Percentiles rank a stretch among this genome's conserved stretches.
Evolutionary conservation across 2,797 vertebrate species (phyloP).

Genomic region (Phrynocephalus vlangalii): DNA sequence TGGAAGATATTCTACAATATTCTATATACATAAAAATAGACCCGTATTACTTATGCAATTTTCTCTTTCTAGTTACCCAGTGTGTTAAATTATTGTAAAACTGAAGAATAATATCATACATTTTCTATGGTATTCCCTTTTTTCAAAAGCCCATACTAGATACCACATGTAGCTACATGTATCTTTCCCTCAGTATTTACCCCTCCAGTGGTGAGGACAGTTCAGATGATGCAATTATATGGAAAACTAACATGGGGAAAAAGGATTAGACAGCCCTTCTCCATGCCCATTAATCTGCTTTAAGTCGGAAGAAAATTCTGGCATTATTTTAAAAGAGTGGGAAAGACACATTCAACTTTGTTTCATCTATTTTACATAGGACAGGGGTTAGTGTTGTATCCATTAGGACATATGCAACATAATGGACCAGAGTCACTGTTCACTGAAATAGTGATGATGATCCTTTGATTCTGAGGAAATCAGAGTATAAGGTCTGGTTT

Average conservation of each 20-base stretch:
- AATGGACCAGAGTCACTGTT: slow-evolving; percentile 34
- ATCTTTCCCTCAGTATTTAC: slow-evolving; percentile 5
- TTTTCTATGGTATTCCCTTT: slow-evolving; percentile 45
- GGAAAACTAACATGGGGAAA: neutral
- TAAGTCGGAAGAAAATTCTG: neutral
- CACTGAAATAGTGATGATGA: neutral
- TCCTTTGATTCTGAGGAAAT: slow-evolving; percentile 1
- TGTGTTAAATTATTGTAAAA: slow-evolving; percentile 70
- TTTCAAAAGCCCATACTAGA: slow-evolving; percentile 4
- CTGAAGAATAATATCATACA: slow-evolving; percentile 48
- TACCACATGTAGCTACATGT: slow-evolving; percentile 29
- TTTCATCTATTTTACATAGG: neutral
- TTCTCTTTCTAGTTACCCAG: slow-evolving; percentile 78
- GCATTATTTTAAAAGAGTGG: neutral
- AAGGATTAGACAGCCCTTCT: neutral
- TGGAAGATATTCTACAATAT: slow-evolving; percentile 82
- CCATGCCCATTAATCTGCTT: neutral
- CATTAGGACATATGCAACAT: slow-evolving; percentile 33
- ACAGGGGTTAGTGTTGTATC: neutral
- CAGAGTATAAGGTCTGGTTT: neutral
- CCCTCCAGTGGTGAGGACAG: neutral
- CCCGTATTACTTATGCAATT: slow-evolving; percentile 86
- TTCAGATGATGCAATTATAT: neutral
- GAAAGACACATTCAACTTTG: neutral
- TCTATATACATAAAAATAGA: slow-evolving; percentile 85